These are phyloP conservation scores for Picathartes gymnocephalus DNA, from an alignment of 2,113 vertebrate genomes.

Conservation along the genomic window DNA sequence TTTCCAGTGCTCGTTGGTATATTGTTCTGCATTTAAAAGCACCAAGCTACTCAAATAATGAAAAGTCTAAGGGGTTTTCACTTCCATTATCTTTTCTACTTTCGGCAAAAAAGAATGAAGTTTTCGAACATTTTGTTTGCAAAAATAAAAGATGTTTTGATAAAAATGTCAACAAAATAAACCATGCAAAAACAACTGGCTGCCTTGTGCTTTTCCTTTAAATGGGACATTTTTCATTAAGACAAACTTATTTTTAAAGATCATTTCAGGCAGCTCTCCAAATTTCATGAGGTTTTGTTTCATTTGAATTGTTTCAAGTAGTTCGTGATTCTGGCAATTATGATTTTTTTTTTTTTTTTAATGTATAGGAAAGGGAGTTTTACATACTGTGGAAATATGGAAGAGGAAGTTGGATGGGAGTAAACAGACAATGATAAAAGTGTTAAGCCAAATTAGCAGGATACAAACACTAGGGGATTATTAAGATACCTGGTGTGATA, in stretches of 20 bases:
- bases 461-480: not conserved
- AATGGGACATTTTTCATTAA: not conserved
- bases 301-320: not conserved
- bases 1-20: not conserved
- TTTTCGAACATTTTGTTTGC: not conserved
- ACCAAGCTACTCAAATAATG: not conserved
- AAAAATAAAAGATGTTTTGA: not conserved
- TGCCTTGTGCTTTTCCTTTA: not conserved
- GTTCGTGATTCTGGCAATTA: not conserved
- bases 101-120: not conserved
- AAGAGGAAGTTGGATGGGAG: not conserved
- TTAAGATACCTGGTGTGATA: not conserved
- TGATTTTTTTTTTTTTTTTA: not conserved
- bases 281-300: not conserved
- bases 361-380: not conserved
- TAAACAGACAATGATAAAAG: not conserved
- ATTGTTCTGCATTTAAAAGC: not conserved
- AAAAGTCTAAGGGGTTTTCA: not conserved
- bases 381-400: not conserved
- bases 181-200: not conserved
- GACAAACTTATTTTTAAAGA: not conserved
- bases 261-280: not conserved
- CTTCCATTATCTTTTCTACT: not conserved
- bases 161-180: constrained; percentile 1
- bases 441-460: not conserved